Conservation (phyloP, 2,113 vertebrate genomes). For the Lanius collurio region DNA sequence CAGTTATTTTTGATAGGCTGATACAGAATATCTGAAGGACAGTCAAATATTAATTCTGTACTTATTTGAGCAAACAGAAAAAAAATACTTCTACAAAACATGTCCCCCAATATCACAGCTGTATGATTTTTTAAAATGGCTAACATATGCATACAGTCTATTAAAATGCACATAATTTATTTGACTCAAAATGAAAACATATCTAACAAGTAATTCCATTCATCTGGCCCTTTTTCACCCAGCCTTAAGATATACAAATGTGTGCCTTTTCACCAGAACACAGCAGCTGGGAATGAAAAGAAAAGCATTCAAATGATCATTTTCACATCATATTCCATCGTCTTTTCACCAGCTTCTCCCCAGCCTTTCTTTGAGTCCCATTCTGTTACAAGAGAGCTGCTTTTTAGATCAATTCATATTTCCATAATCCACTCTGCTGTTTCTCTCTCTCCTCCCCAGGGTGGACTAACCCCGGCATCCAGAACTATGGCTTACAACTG, state of each 20-base stretch:
- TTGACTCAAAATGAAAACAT: conserved; percentile 74
- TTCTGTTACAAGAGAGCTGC: conserved; percentile 83
- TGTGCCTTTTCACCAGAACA: conserved; percentile 85
- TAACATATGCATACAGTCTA: conserved; percentile 72
- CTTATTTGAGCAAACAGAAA: conserved; percentile 34
- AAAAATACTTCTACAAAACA: conserved; percentile 15
- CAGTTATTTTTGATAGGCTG: not conserved
- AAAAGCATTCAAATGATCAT: conserved; percentile 86
- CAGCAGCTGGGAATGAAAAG: conserved; percentile 93
- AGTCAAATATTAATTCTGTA: conserved; percentile 33
- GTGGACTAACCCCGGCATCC: conserved; percentile 93
- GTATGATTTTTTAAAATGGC: conserved; percentile 37
- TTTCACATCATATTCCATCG: conserved; percentile 89
- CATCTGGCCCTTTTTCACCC: conserved; percentile 74
- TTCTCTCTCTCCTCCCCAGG: conserved; percentile 89
- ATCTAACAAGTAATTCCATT: conserved; percentile 79
- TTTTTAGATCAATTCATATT: conserved; percentile 99
- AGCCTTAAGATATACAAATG: conserved; percentile 85
- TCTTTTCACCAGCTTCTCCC: conserved; percentile 84
- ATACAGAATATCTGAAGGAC: not conserved
- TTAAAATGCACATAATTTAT: conserved; percentile 82
- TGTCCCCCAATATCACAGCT: conserved; percentile 29
- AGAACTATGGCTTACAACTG: conserved; percentile 95
- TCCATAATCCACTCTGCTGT: conserved; percentile 99
- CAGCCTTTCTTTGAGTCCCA: conserved; percentile 90